phyloP scores from a whole-genome alignment of 2,113 vertebrate species.

The Gallinago paraguaiae region DNA sequence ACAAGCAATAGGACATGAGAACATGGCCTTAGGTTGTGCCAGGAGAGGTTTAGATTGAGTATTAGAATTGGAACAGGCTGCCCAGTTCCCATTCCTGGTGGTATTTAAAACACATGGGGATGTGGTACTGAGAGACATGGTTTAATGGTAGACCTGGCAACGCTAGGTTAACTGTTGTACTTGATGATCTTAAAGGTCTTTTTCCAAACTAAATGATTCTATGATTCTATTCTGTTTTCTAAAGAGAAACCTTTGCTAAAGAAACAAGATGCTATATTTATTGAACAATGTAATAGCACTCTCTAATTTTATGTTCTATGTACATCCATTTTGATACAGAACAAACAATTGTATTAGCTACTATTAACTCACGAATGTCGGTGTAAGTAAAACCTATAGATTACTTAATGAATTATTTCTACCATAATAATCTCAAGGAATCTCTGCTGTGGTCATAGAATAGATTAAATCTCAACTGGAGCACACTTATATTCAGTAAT shows the following conservation, averaged over 20 bases:
- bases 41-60: neutral
- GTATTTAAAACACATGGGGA: neutral
- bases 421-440: neutral
- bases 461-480: neutral
- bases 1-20: neutral
- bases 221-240: neutral
- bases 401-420: neutral
- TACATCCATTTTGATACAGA: rapidly evolving
- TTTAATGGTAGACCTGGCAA: neutral
- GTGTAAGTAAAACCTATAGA: neutral
- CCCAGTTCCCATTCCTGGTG: neutral
- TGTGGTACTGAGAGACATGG: neutral
- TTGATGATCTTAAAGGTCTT: neutral
- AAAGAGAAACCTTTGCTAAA: neutral
- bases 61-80: neutral
- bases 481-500: neutral
- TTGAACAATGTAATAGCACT: neutral
- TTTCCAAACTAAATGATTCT: neutral
- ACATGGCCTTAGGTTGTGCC: neutral
- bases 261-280: neutral
- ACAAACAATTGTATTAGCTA: neutral
- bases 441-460: neutral
- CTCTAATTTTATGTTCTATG: neutral
- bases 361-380: too few species aligned
- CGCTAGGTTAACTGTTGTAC: neutral